Conservation (phyloP, 2,113 vertebrate genomes). For the Oreochromis aureus region DNA sequence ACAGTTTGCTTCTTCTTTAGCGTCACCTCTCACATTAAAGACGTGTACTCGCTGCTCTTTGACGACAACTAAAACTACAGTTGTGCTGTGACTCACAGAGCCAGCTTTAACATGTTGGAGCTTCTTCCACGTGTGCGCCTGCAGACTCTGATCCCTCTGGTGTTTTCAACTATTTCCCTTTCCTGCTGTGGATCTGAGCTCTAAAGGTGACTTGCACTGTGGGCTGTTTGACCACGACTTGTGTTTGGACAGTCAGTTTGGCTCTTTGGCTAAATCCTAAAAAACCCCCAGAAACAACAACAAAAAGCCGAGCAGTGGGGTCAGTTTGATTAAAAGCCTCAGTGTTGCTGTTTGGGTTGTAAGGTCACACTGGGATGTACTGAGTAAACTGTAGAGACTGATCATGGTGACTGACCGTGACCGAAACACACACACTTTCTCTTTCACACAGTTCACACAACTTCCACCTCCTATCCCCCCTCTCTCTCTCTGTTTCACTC, state of each 20-base stretch:
- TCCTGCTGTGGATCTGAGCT: neutral
- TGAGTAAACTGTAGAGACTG: constrained; percentile 10
- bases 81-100: neutral
- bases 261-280: neutral
- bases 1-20: neutral
- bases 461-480: neutral
- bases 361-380: neutral
- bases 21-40: neutral
- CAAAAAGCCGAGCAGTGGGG: neutral
- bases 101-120: neutral
- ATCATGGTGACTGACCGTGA: constrained; percentile 14
- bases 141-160: neutral
- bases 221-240: neutral
- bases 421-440: neutral
- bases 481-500: neutral
- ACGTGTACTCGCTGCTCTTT: neutral
- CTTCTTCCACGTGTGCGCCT: neutral
- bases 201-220: neutral
- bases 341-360: neutral
- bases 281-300: neutral
- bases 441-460: neutral
- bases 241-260: neutral
- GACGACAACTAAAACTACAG: neutral
- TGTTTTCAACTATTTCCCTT: neutral
- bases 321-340: neutral